Evolutionary conservation across 1,140 invertebrate genomes (phyloP).

Genomic region (Oncopodura yosiiana): DNA sequence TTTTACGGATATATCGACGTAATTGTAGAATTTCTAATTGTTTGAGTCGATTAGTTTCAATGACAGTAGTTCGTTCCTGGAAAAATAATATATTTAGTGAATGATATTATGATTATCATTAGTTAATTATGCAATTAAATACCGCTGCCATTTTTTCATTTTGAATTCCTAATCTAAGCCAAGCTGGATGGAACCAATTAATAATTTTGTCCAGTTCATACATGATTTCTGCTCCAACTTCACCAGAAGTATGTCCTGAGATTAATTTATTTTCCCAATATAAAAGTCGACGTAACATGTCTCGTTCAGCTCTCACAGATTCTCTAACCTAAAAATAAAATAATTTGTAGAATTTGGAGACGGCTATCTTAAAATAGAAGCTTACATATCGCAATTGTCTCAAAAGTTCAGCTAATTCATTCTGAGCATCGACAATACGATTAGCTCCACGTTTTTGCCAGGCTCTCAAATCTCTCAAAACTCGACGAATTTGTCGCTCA

Average conservation of each 20-base stretch:
- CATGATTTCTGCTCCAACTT: conserved; percentile 29
- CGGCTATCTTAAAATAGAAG: not conserved
- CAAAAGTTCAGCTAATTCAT: conserved; percentile 24
- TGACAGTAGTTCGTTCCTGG: too few relatives aligned
- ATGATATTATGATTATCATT: not conserved
- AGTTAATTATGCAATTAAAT: not conserved
- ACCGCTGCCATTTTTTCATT: conserved; percentile 19
- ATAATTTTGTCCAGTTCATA: conserved; percentile 28
- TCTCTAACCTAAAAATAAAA: conserved; percentile 19
- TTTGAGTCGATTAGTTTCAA: too few relatives aligned
- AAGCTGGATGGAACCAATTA: conserved; percentile 26
- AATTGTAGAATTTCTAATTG: too few relatives aligned
- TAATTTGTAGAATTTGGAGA: too few relatives aligned
- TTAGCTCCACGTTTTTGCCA: conserved; percentile 20
- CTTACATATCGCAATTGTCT: conserved; percentile 13
- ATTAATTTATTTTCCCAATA: conserved; percentile 27
- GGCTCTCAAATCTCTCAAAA: conserved; percentile 14
- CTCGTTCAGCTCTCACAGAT: conserved; percentile 22
- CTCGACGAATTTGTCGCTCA: conserved; percentile 19
- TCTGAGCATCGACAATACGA: conserved; percentile 19
- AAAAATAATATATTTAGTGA: not conserved
- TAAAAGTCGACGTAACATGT: conserved; percentile 19
- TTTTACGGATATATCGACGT: too few relatives aligned
- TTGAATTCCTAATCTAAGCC: conserved; percentile 30
- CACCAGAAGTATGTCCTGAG: conserved; percentile 19